Percentiles rank a stretch among this genome's conserved stretches.
These are phyloP conservation scores for Marmota flaviventris DNA, from an alignment of 2,113 vertebrate genomes.

Conservation along the genomic window DNA sequence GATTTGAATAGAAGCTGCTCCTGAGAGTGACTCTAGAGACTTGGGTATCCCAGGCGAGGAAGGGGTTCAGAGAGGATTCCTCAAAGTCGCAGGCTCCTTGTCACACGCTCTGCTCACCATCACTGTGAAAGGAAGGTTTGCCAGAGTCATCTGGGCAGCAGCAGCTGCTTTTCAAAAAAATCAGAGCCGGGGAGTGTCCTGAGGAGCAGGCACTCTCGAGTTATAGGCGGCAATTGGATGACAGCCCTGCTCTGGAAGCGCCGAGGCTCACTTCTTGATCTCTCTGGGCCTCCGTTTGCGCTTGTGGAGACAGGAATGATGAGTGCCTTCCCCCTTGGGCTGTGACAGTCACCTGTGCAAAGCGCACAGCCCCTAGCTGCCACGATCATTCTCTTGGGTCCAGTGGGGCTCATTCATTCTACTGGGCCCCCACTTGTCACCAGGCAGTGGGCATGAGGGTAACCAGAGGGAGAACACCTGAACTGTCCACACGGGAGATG, in stretches of 20 bases:
- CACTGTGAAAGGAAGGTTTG: constrained; percentile 33
- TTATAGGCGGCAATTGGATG: not conserved
- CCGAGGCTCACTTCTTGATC: not conserved
- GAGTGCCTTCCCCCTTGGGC: not conserved
- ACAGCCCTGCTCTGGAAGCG: not conserved
- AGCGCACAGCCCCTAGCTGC: not conserved
- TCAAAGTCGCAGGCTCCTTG: not conserved
- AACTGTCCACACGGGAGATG: not conserved
- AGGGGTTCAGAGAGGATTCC: not conserved
- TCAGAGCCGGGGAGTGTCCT: not conserved
- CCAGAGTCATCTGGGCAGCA: not conserved
- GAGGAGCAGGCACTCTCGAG: not conserved
- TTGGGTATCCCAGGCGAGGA: not conserved
- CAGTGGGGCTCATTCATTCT: not conserved
- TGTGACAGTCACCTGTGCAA: no score
- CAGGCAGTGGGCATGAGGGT: not conserved
- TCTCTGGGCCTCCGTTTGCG: not conserved
- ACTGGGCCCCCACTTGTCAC: not conserved
- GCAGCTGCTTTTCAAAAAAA: not conserved
- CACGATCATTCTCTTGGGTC: not conserved
- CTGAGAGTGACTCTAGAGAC: not conserved
- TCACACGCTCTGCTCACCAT: not conserved
- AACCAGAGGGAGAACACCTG: not conserved
- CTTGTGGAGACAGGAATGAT: not conserved
- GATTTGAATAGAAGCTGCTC: not conserved